Evolutionary conservation across 2,797 vertebrate genomes (phyloP), one percentile per base, ranked within the genome.

Genomic region (Gymnopithys bicolor): DNA sequence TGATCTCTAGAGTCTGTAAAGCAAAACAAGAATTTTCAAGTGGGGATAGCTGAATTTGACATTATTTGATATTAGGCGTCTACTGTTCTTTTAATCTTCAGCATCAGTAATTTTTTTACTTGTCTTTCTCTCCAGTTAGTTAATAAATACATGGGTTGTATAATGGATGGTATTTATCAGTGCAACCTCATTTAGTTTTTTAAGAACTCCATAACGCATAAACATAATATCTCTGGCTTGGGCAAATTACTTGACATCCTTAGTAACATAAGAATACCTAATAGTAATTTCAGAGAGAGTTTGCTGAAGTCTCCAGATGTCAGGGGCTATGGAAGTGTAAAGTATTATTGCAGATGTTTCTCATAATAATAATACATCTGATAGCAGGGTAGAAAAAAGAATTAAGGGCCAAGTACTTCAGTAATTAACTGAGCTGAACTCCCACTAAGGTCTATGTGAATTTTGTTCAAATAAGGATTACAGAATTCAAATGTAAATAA

Each of bases 381-480:
- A 96, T 96, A 96, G 94, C 87, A 93, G 91, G 89, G 85, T 87
- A 96, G 91, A 94, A 96, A 93, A 93, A 93, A 91, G 95, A 97
- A 95, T 95, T 93, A 94, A 96, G 94, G 92, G 93, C 94, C 92
- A 95, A 96, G 95, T 95, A 94, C 92, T 96, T 89, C 92, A 93
- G 91, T 95, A 93, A 93, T 95, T 95, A 95, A 82, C 87, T 88
- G 69, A 95, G 79, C 89, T 93, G 94, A 96, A 95, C 92, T 96
- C 87, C 87, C 92, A 92, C 94, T 95, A 93, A 94, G 85, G 91
- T 96, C 93, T 95, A 76, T 95, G 79, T 92, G 93, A 95, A 87
- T 97, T 96, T 94, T 96, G 94, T 86, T 95, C 95, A 97, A 93
- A 92, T 95, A 96, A 97, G 94, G 89, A 91, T 95, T 95, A 91